Evolutionary conservation across 2,888 invertebrate species (phyloP), one percentile per base, ranked within the genome.

Genomic region (Rhamnusium bicolor): DNA sequence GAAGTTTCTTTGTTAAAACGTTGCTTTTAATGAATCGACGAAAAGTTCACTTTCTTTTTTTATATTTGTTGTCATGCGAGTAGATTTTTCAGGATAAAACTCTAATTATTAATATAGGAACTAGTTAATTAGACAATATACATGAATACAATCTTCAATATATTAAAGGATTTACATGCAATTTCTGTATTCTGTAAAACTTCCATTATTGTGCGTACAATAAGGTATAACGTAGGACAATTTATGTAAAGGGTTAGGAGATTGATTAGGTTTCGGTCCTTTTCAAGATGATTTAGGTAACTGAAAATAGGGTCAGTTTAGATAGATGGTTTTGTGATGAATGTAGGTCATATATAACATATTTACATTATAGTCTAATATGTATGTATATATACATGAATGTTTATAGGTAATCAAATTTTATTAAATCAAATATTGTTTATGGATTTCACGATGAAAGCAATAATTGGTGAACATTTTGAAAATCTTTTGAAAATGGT

Each of bases 1-100:
- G 65, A 53, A 65, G 58, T 18, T 63, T 49, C 63, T 27, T 63
- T 63, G 63, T 63, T 63, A 27, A 16, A 21, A 19, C 10, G 14
- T 32, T n/a, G 29, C 29, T 16, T 29, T 56, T 19, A 16, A 29
- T 29, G 29, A 10, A 29, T 16, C 32, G 58, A 58, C 32, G 32
- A 10, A 29, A 32, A 12, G 32, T 32, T 58, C 12, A 58, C 51
- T 51, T 49, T 49, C 27, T 49, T 51, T 27, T 49, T n/a, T 49
- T 51, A 54, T 54, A 58, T 58, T 58, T 32, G 32, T 58, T 58
- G 58, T 32, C 32, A 29, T 21, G 21, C 24, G 21, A 53, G 21
- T 7, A 40, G 12, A 40, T 40, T n/a, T n/a, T 1, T 40, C n/a
- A n/a, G n/a, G n/a, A 40, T 40, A 40, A 10, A n/a, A 40, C 12